These are phyloP conservation scores for Raja brachyura DNA, from an alignment of 2,113 vertebrate species.

Conservation along the genomic window DNA sequence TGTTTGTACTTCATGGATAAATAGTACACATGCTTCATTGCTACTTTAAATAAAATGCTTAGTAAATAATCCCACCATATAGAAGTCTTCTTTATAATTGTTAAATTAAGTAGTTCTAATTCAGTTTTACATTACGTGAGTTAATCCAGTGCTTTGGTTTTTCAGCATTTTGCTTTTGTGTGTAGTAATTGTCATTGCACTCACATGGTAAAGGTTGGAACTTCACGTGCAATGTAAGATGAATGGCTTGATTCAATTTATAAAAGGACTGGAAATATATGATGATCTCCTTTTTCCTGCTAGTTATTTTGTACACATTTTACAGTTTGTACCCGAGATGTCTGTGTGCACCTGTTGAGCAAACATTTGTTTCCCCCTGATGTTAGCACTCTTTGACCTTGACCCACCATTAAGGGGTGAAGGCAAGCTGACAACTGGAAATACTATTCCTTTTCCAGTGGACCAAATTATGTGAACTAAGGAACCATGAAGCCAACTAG, in stretches of 20 bases:
- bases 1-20: constrained; percentile 38
- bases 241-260: constrained; percentile 1
- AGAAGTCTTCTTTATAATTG: constrained; percentile 14
- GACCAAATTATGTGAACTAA: not conserved
- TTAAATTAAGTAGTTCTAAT: constrained; percentile 32
- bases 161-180: constrained; percentile 31
- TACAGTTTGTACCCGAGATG: not conserved
- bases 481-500: not conserved
- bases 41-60: constrained; percentile 35
- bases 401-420: not conserved
- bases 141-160: constrained; percentile 34
- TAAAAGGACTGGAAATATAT: constrained; percentile 23
- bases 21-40: constrained; percentile 35
- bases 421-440: not conserved
- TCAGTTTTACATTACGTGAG: constrained; percentile 31
- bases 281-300: constrained; percentile 3
- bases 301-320: constrained; percentile 21
- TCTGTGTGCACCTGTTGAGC: not conserved
- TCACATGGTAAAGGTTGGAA: constrained; percentile 4
- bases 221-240: constrained; percentile 21
- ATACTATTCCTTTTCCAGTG: not conserved
- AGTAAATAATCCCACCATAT: constrained; percentile 31
- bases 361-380: no score
- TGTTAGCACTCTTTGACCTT: constrained; percentile 8
- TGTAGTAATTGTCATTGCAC: constrained; percentile 28